Base-by-base conservation (phyloP, 2,797 vertebrate genomes). In the Sebastes aleutianus region DNA sequence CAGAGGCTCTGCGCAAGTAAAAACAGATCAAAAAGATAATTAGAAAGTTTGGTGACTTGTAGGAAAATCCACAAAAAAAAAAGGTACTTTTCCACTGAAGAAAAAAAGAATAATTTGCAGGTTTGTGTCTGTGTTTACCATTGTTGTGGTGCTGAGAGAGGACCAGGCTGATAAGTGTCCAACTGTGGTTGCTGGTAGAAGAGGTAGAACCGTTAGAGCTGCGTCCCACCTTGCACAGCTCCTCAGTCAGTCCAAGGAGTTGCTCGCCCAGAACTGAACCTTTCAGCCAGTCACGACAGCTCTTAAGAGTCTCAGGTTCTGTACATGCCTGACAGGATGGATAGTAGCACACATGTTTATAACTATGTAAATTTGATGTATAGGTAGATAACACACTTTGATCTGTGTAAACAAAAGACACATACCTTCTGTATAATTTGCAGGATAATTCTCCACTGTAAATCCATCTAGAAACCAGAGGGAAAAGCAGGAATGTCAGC, bases 391-490 rank as follows among this genome's bases (percentile, higher is more conserved):
- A 39, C 20, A 67, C 6, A 31, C 8, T 64, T 29, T 66, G 10
- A 64, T 27, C 2, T 22, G 27, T 18, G 9, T 8, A 22, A 77
- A 62, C 4, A 24, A 1, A 76, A 65, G 18, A 71, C 3, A 85
- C 90, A 5, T 96, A 99, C 98, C 97, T 97, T 98, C 85, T 98
- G 95, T 90, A 99, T 96, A 83, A 99, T 95, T 76, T 97, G 97
- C 70, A 98, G 96, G 78, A 97, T 92, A 79, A 98, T 92, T 85
- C 87, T 87, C 96, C 97, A 99, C 29, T 95, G 94, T 31, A 98
- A 93, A 71, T 97, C 93, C 96, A 97, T 96, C 98, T 99, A 69
- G 8, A 83, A 78, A 86, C 12, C 66, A 76, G 80, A 84, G 76
- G 47, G 6, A 22, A 47, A 16, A 65, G 4, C 4, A 32, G 36